Evolutionary conservation across 2,797 vertebrate genomes (phyloP), one percentile per base, ranked within the genome.

Genomic region (Spea hammondii): DNA sequence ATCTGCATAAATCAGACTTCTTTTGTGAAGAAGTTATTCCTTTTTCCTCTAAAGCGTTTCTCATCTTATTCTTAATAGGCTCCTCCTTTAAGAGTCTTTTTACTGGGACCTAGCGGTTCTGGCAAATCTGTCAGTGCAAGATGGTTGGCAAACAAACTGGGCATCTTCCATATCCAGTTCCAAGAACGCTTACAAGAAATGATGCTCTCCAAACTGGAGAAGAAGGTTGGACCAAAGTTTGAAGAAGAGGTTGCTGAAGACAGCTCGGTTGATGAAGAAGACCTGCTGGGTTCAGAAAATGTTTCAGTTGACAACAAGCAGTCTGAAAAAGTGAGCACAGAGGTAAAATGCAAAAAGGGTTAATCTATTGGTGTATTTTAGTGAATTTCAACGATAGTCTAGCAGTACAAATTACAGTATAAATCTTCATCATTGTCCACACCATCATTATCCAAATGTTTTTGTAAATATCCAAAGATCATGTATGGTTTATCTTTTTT

Each of bases 101-200:
- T 97, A 59, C 84, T 99, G 45, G 97, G 97, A 5, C 66, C 90
- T 50, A 92, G 86, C 13, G 97, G 97, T 76, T 91, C 95, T 51
- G 98, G 96, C 12, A 99, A 97, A 91, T 95, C 93, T 50, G 82
- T 86, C 67, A 89, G 93, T 76, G 95, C 92, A 32, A 87, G 90
- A 80, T 91, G 91, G 89, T 74, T 97, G 67, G 94, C 96, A 53
- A 85, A 93, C 68, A 91, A 94, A 76, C 90, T 98, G 45, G 94
- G 92, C 8, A 85, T 99, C 83, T 98, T 99, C 84, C 92, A 98
- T 80, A 93, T 99, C 86, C 95, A 98, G n/a, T 98, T 96, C 87
- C 92, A 93, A 74, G 95, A 98, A 85, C 87, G 88, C 60, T 91
- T 99, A 32, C 97, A 98, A 85, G 95, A 93, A 91, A 81, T 94